phyloP scores from a whole-genome alignment of 2,797 vertebrate genomes.

The Morus bassanus region DNA sequence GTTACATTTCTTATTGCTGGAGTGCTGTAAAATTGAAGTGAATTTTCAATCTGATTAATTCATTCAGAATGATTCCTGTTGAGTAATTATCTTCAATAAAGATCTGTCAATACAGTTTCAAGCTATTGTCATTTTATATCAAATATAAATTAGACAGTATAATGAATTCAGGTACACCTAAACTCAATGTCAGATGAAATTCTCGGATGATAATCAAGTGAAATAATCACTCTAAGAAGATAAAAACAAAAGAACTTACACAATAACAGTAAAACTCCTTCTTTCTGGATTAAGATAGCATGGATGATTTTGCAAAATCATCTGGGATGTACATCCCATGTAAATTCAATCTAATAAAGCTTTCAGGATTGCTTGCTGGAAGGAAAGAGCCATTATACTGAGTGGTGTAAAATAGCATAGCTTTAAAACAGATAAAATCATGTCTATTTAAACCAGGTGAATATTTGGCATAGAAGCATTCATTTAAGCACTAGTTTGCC shows the following conservation, averaged over 20 bases:
- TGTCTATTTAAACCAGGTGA: neutral
- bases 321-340: neutral
- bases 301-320: neutral
- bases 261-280: neutral
- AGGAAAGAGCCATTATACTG: neutral
- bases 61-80: conserved; percentile 59
- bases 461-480: neutral
- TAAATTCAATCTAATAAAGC: neutral
- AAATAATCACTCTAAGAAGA: conserved; percentile 24
- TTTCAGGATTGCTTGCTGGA: neutral
- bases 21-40: conserved; percentile 45
- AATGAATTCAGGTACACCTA: conserved; percentile 62
- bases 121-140: conserved; percentile 64
- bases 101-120: conserved; percentile 57
- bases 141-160: conserved; percentile 65
- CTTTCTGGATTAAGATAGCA: neutral
- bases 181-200: conserved; percentile 62
- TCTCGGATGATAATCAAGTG: conserved; percentile 25
- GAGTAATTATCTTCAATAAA: conserved; percentile 69
- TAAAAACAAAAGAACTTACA: conserved; percentile 44
- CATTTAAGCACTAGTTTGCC: neutral
- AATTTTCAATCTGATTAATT: conserved; percentile 54
- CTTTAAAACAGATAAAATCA: neutral
- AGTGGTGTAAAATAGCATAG: neutral
- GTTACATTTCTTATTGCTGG: neutral